These are phyloP conservation scores for Silurus glanis DNA, from an alignment of 2,113 vertebrate genomes.

Conservation along the genomic window DNA sequence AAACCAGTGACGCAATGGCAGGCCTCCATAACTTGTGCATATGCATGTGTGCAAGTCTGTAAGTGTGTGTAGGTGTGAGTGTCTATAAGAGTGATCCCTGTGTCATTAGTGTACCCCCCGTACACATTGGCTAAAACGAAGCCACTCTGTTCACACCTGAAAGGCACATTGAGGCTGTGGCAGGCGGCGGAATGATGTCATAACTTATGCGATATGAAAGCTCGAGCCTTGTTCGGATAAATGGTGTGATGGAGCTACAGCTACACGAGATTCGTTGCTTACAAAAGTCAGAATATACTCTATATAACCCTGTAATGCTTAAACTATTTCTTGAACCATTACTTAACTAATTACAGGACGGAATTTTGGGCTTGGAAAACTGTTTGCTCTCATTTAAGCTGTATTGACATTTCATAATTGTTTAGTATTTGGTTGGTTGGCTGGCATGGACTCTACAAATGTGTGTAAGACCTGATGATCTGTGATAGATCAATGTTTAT, in stretches of 20 bases:
- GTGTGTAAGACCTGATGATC: neutral
- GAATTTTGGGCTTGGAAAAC: neutral
- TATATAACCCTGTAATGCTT: neutral
- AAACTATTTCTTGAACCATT: neutral
- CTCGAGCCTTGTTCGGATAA: neutral
- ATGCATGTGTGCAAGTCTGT: neutral
- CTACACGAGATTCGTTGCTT: neutral
- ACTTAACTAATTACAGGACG: neutral
- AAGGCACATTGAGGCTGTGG: constrained; percentile 40
- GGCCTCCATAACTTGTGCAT: neutral
- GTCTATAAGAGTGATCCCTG: constrained; percentile 30
- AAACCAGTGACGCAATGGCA: neutral
- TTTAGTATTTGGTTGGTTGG: neutral
- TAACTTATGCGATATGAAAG: constrained; percentile 19
- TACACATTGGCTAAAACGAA: constrained; percentile 17
- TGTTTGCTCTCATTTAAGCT: no score
- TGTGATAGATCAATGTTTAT: no score
- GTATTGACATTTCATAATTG: neutral
- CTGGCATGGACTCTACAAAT: neutral
- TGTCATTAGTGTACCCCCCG: neutral
- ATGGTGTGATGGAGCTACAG: neutral
- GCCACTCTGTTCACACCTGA: constrained; percentile 33
- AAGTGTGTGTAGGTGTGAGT: neutral
- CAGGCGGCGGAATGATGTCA: constrained; percentile 40
- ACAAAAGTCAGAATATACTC: neutral